Evolutionary conservation across 2,888 invertebrate genomes (phyloP), one percentile per base, ranked within the genome.

Genomic region (Andrena haemorrhoa): DNA sequence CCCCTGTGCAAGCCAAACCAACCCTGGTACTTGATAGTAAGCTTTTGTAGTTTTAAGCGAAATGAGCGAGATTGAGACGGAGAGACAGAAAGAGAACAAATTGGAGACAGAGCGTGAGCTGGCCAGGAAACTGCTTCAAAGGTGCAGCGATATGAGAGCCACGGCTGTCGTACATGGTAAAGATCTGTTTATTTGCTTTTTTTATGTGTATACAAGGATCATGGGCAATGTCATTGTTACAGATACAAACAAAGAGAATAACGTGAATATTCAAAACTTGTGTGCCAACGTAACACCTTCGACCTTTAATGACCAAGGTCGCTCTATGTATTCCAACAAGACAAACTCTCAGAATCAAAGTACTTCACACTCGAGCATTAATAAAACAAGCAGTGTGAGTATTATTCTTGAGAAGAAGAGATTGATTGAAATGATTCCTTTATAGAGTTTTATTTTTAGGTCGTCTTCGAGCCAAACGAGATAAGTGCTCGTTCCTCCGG

Each of bases 401-500:
- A 26, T 60, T 2, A 47, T 5, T 61, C 60, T 69, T 12, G 2
- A 7, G 10, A 10, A 29, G 20, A 1, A 16, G 64, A 20, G n/a
- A 12, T 10, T n/a, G 8, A 69, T 64, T 56, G 0, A 4, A 8
- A 49, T 35, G 5, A 8, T 26, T 47, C 33, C 61, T 64, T 16
- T 77, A 60, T 29, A 69, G 23, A n/a, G 41, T 49, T 8, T 60
- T 7, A 60, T 26, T 31, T 70, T 2, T 60, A 93, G 93, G 77
- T 93, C 10, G 68, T 84, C 33, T 94, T 94, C 75, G 91, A 93
- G 71, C 92, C 92, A 8, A 88, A 82, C 16, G 93, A 94, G 87
- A 93, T 93, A 78, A 89, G 88, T 5, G 94, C 92, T 1, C 89
- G 92, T 26, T 94, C 94, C 1, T 93, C 94, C 1, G 90, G 80